Evolutionary conservation across 2,888 invertebrate genomes (phyloP).

Genomic region (Dichetophora obliterata): DNA sequence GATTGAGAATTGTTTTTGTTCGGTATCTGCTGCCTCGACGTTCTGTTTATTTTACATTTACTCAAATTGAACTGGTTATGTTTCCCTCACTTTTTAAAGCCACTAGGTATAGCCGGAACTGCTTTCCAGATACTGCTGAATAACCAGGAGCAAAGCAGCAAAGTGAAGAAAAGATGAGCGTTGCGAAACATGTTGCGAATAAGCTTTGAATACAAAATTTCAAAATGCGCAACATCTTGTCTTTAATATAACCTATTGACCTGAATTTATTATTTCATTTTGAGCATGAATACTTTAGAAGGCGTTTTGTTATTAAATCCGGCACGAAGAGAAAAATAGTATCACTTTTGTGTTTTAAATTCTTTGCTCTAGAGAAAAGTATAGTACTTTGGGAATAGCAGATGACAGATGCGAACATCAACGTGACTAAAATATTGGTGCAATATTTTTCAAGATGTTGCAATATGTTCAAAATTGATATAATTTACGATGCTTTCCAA

Average conservation of each 20-base stretch:
- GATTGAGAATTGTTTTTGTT: not conserved
- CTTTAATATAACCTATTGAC: slow-evolving; percentile 36
- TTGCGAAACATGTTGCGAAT: not conserved
- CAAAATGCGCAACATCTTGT: not conserved
- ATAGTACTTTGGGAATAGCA: too few relatives aligned
- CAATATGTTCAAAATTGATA: too few relatives aligned
- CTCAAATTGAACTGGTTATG: not conserved
- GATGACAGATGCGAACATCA: too few relatives aligned
- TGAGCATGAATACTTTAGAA: slow-evolving; percentile 11
- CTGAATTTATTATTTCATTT: slow-evolving; percentile 36
- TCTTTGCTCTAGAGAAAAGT: too few relatives aligned
- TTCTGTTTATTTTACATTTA: not conserved
- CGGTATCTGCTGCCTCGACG: not conserved
- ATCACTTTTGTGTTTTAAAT: too few relatives aligned
- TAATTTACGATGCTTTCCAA: too few relatives aligned
- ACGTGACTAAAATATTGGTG: too few relatives aligned
- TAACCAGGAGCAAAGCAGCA: too few relatives aligned
- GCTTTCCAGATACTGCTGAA: too few relatives aligned
- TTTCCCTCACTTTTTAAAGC: not conserved
- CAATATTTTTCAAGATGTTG: too few relatives aligned
- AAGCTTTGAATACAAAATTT: not conserved
- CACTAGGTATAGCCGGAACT: not conserved
- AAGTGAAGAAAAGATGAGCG: not conserved
- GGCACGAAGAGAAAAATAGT: too few relatives aligned
- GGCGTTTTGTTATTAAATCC: too few relatives aligned